Percentiles rank a stretch among this genome's conserved stretches.
phyloP scores from a whole-genome alignment of 2,888 invertebrate species.

The Dexiosoma caninum region DNA sequence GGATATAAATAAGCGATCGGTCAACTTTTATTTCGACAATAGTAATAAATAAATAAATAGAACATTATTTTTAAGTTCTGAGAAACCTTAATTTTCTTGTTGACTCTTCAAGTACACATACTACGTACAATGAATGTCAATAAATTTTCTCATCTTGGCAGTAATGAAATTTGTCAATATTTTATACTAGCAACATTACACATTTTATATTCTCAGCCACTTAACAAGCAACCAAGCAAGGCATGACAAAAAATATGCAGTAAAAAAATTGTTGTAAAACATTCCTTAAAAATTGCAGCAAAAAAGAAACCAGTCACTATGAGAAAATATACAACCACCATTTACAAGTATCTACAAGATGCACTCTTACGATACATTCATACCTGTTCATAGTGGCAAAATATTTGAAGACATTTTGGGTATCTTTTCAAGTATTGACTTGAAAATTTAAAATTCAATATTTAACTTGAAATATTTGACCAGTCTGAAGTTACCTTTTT shows the following conservation, averaged over 20 bases:
- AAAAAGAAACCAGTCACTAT: background rate
- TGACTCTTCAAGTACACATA: too few species aligned
- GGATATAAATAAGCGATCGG: too few species aligned
- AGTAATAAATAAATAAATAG: too few species aligned
- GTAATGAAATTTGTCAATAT: constrained; percentile 59
- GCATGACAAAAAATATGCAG: constrained; percentile 1
- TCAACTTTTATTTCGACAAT: too few species aligned
- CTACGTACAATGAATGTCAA: background rate
- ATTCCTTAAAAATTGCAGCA: constrained; percentile 19
- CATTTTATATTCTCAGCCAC: constrained; percentile 54
- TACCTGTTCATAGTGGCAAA: background rate
- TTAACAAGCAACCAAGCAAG: constrained; percentile 37
- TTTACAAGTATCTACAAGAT: background rate
- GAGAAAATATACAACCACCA: background rate
- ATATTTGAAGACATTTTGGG: background rate
- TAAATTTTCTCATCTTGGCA: constrained; percentile 48
- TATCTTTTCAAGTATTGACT: too few species aligned
- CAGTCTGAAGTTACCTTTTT: background rate
- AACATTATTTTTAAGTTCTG: too few species aligned
- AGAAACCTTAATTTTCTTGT: too few species aligned
- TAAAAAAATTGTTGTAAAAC: constrained; percentile 29
- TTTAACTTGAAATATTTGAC: background rate
- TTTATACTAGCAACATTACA: constrained; percentile 59
- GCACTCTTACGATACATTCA: background rate
- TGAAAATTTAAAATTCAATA: background rate